phyloP scores from a whole-genome alignment of 2,797 vertebrate species.

The Chanos chanos region DNA sequence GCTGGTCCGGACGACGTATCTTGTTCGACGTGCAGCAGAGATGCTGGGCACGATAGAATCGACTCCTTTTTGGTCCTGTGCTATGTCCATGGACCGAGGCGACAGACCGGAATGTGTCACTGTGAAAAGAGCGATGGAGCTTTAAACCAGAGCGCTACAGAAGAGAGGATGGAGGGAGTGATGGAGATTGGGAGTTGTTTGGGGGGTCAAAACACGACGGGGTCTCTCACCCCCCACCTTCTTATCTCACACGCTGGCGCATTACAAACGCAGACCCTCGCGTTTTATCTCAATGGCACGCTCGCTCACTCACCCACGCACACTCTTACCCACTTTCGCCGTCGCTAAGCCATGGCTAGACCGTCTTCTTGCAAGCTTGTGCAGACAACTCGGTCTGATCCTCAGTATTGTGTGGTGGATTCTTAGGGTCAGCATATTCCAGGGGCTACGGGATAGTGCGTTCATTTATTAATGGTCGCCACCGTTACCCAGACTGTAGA shows the following conservation, averaged over 20 bases:
- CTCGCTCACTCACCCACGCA: conserved; percentile 10
- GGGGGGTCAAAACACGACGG: conserved; percentile 78
- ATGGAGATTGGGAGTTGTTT: conserved; percentile 68
- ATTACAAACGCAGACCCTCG: conserved; percentile 59
- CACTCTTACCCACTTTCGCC: background rate
- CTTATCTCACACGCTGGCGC: conserved; percentile 29
- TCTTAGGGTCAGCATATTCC: background rate
- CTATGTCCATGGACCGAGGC: conserved; percentile 71
- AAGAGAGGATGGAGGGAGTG: conserved; percentile 44
- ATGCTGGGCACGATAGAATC: conserved; percentile 19
- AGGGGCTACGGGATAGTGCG: background rate
- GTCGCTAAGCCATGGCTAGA: background rate
- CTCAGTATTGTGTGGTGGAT: background rate
- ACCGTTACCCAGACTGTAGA: background rate
- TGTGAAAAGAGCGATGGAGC: conserved; percentile 64
- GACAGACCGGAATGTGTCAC: conserved; percentile 67
- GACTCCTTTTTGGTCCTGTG: conserved; percentile 58
- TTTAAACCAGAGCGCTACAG: conserved; percentile 50
- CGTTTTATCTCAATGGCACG: conserved; percentile 46
- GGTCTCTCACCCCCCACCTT: conserved; percentile 60
- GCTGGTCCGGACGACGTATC: conserved; percentile 56
- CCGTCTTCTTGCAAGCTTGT: background rate
- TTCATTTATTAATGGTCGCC: background rate
- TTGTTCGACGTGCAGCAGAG: conserved; percentile 46
- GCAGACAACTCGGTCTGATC: background rate